Evolutionary conservation across 2,888 invertebrate genomes (phyloP), one percentile per base, ranked within the genome.

Genomic region (Calameuta filiformis): DNA sequence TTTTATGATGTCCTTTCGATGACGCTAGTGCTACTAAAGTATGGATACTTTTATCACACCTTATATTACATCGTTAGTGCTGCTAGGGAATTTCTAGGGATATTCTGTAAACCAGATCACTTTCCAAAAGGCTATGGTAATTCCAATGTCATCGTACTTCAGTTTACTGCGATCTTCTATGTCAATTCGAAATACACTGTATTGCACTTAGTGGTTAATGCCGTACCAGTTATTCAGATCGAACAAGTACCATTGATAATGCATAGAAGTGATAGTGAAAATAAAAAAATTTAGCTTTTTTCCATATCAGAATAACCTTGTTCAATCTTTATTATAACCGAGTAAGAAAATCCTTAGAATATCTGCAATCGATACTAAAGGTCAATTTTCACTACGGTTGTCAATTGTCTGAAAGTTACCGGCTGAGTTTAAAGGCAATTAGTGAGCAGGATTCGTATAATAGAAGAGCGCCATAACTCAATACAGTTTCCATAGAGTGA

Each of bases 381-480:
- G 6, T 40, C 6, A 40, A 40, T 23, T 40, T 40, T 15, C 40
- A 23, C 40, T 40, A 23, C 23, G 15, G 6, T 23, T 56, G 56
- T 56, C 6, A 56, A 23, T 56, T 56, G 9, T 56, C 40, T 6
- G 1, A 15, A 15, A 40, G 40, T 40, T 40, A 6, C 15, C 40
- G 56, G 1, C 56, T 80, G 81, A 83, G 85, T 87, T 88, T 85
- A 87, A 86, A 85, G 84, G 85, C 85, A 88, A 87, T 88, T 88
- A 89, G 85, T 79, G 56, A 23, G 78, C 79, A 35, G 81, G 77
- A 76, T 78, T 81, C 77, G 82, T 12, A 12, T 33, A 33, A 12
- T 75, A 81, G 74, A 79, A 74, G 1, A 23, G 56, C 23, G 23
- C 23, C 9, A 56, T 23, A 9, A 77, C 74, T 81, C 81, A 83